Percentiles rank a stretch among this genome's conserved stretches.
Conservation (phyloP, 2,797 vertebrate species). For the Myotis planiceps region DNA sequence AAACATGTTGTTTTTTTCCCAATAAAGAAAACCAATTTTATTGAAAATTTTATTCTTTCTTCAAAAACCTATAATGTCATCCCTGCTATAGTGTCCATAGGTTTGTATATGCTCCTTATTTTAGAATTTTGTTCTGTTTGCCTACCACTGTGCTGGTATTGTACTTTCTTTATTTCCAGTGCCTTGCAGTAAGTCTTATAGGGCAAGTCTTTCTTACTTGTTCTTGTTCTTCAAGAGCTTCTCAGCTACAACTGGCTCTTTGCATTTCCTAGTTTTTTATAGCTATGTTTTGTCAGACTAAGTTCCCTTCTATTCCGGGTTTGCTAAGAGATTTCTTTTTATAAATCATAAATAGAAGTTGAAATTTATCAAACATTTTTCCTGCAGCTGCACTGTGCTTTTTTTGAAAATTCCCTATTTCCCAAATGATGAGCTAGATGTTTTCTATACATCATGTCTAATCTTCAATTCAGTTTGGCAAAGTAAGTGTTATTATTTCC, state of each 20-base stretch:
- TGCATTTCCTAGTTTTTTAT: background rate
- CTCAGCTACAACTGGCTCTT: background rate
- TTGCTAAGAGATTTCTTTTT: background rate
- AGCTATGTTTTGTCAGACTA: background rate
- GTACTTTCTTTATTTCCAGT: background rate
- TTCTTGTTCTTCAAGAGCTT: background rate
- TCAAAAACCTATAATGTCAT: background rate
- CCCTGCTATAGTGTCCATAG: background rate
- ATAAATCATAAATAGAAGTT: background rate
- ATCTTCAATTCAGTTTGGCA: background rate
- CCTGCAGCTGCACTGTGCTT: background rate
- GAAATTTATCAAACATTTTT: constrained; percentile 1
- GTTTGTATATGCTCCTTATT: background rate
- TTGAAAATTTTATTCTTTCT: background rate
- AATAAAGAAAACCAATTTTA: constrained; percentile 20
- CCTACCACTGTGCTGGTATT: background rate
- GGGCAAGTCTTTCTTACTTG: background rate
- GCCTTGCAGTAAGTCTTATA: background rate
- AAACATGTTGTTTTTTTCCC: background rate
- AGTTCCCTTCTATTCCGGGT: constrained; percentile 7
- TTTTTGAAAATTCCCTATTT: background rate
- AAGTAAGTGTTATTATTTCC: background rate
- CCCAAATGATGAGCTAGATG: background rate
- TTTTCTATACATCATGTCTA: background rate
- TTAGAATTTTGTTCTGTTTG: background rate